phyloP scores from a whole-genome alignment of 64 coral and sea anemone genomes.

The Montipora efflorescens region DNA sequence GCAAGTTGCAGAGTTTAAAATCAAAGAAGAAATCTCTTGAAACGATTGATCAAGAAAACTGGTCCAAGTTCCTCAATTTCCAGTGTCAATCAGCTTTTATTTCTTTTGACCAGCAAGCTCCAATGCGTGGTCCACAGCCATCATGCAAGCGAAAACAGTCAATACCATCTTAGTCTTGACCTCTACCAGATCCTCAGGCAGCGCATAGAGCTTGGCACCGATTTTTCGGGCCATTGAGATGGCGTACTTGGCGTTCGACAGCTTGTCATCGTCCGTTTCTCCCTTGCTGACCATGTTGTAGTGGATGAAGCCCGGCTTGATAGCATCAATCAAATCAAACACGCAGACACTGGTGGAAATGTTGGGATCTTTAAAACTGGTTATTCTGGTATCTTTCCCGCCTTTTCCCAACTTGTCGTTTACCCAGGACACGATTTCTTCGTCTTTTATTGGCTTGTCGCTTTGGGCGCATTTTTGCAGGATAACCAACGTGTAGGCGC shows the following conservation, averaged over 20 bases:
- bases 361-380: conserved; percentile 80
- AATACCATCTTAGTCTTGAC: conserved; percentile 98
- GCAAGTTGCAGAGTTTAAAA: background rate
- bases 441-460: conserved; percentile 85
- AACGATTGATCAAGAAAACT: background rate
- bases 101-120: background rate
- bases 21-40: background rate
- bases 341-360: conserved; percentile 75
- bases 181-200: conserved; percentile 95
- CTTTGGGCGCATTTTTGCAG: conserved; percentile 81
- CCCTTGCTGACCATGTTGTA: conserved; percentile 60
- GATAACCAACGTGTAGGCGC: conserved; percentile 86
- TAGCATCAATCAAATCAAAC: conserved; percentile 91
- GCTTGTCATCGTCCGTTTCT: conserved; percentile 55
- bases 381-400: conserved; percentile 68
- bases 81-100: background rate
- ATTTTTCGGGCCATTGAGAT: conserved; percentile 95
- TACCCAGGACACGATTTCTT: conserved; percentile 81
- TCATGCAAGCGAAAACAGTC: conserved; percentile 96
- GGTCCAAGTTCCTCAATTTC: background rate
- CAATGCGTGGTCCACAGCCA: conserved; percentile 68
- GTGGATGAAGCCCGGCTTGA: conserved; percentile 79
- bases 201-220: conserved; percentile 87
- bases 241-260: conserved; percentile 96
- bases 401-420: conserved; percentile 84